Percentiles rank a stretch among this genome's conserved stretches.
These are phyloP conservation scores for Colistium nudipinnis DNA, from an alignment of 2,113 vertebrate genomes.

Conservation along the genomic window DNA sequence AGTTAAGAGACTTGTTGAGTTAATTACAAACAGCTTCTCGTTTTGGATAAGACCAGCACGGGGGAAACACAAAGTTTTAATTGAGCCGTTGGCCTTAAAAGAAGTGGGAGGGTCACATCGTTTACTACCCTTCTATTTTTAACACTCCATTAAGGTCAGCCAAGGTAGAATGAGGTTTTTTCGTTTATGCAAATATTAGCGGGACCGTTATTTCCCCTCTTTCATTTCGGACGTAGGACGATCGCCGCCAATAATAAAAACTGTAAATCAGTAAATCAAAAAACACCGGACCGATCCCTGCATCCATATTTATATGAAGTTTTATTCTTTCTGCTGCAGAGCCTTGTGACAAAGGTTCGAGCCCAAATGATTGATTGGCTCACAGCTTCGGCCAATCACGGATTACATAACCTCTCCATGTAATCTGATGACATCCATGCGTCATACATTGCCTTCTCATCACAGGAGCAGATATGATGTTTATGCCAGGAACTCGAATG, in stretches of 20 bases:
- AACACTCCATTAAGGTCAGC: conserved; percentile 69
- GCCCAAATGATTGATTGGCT: no score
- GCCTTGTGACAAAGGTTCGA: no score
- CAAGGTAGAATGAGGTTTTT: conserved; percentile 8
- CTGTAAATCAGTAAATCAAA: no score
- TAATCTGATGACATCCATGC: conserved; percentile 67
- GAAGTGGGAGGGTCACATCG: conserved; percentile 85
- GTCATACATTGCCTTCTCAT: conserved; percentile 63
- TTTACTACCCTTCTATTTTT: conserved; percentile 88
- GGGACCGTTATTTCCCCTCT: no score
- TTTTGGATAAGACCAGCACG: conserved; percentile 62
- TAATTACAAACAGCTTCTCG: conserved; percentile 75
- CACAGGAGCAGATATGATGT: conserved; percentile 76
- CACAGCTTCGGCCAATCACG: conserved; percentile 34
- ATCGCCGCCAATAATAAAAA: no score
- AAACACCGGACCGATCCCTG: no score
- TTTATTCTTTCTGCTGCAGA: background rate
- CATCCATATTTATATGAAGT: no score
- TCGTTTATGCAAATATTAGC: no score
- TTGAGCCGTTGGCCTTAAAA: conserved; percentile 87
- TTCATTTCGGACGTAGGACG: no score
- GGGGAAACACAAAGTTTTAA: conserved; percentile 83
- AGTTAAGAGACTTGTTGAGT: conserved; percentile 70
- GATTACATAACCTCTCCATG: conserved; percentile 58
- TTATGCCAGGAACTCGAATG: conserved; percentile 92